phyloP scores from a whole-genome alignment of 2,888 invertebrate genomes.

The Thecophora atra region DNA sequence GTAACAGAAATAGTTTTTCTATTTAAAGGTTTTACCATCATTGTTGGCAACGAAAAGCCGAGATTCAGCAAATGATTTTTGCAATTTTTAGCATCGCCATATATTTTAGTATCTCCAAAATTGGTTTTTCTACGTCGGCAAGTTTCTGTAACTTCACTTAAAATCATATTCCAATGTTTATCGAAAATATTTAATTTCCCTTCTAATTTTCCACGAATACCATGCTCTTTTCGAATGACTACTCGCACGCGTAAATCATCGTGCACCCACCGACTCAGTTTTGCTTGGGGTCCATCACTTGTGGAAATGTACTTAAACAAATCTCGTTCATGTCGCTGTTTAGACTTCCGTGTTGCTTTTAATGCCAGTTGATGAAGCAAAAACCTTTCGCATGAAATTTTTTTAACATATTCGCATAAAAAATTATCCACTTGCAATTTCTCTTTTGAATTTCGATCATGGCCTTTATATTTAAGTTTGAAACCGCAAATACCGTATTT shows the following conservation, averaged over 20 bases:
- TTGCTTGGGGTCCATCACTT: constrained; percentile 73
- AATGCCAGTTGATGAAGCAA: constrained; percentile 67
- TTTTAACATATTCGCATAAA: constrained; percentile 19
- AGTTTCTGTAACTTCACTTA: constrained; percentile 83
- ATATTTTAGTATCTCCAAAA: constrained; percentile 57
- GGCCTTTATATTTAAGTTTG: constrained; percentile 39
- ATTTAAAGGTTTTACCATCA: constrained; percentile 70
- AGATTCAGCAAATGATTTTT: constrained; percentile 65
- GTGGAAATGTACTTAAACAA: constrained; percentile 63
- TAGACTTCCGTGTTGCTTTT: constrained; percentile 11
- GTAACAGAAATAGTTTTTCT: constrained; percentile 75
- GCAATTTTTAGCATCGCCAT: constrained; percentile 61
- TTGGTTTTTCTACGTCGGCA: constrained; percentile 73
- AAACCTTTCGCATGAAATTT: constrained; percentile 60
- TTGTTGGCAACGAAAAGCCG: constrained; percentile 69
- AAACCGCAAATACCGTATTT: constrained; percentile 58
- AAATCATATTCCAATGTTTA: constrained; percentile 91
- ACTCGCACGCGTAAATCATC: constrained; percentile 51
- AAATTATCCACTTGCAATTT: not conserved
- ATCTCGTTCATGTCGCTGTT: constrained; percentile 62
- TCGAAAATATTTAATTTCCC: constrained; percentile 89
- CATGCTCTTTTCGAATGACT: constrained; percentile 76
- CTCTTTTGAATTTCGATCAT: not conserved
- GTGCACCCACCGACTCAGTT: constrained; percentile 69
- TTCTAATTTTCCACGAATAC: constrained; percentile 79